A percentile compares a stretch with the other conserved stretches of the same genome.
These are phyloP conservation scores for Chymomyza fuscimana DNA, from an alignment of 2,888 invertebrate genomes.

Conservation along the genomic window DNA sequence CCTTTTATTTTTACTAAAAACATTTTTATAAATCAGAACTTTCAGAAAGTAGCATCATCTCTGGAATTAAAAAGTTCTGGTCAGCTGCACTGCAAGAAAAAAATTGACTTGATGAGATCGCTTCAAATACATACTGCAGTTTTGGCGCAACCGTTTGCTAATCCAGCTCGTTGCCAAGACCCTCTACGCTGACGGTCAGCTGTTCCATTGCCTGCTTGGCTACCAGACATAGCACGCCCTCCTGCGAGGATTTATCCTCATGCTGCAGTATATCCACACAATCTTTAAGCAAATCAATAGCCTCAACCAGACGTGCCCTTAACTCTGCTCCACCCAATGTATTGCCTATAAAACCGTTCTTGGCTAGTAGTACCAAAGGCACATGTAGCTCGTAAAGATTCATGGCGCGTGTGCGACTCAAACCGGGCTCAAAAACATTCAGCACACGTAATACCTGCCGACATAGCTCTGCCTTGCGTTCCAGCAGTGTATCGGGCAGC, in stretches of 20 bases:
- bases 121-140: neutral
- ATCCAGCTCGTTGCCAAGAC: slow-evolving; percentile 62
- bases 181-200: slow-evolving; percentile 75
- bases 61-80: neutral
- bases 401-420: slow-evolving; percentile 88
- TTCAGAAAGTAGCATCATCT: neutral
- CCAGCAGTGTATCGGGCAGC: slow-evolving; percentile 86
- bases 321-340: slow-evolving; percentile 83
- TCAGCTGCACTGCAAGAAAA: neutral
- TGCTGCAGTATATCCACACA: slow-evolving; percentile 84
- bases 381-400: slow-evolving; percentile 90
- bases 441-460: slow-evolving; percentile 84
- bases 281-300: slow-evolving; percentile 83
- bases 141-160: slow-evolving; percentile 6
- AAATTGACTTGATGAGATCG: neutral
- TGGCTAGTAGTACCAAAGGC: slow-evolving; percentile 86
- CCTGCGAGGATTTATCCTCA: slow-evolving; percentile 82
- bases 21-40: neutral
- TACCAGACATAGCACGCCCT: slow-evolving; percentile 75
- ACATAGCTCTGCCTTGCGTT: slow-evolving; percentile 88
- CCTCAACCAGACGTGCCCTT: slow-evolving; percentile 84
- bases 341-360: slow-evolving; percentile 83
- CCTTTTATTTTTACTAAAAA: neutral
- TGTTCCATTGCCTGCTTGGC: slow-evolving; percentile 76
- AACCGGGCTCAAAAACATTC: slow-evolving; percentile 88